Base-by-base conservation (phyloP, 2,888 invertebrate species). In the Hirtodrosophila cameraria region DNA sequence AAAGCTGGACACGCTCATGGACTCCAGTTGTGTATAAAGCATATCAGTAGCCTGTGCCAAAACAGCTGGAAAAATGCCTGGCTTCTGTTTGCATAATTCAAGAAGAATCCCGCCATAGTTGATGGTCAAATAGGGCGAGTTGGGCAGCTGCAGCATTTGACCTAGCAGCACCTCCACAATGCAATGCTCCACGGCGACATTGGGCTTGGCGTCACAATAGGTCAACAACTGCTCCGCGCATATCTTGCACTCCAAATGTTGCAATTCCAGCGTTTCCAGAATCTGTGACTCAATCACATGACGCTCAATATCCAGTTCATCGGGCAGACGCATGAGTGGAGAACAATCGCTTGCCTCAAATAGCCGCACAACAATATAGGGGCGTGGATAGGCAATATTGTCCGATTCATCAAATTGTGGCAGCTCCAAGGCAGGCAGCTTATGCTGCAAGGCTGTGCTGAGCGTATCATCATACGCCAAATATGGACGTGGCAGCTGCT, bases 11-110 rank as follows among this genome's bases (percentile, higher is more conserved):
- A 97, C 95, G 90, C 98, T 98, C 99, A 99, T 99, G 0, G 95
- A 94, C 89, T 98, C 98, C 87, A 99, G 95, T 61, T 99, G 93
- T 91, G 97, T 95, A 88, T 97, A 99, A 49, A 99, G 91, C 87
- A 99, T 96, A 91, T 99, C 98, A 0, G 98, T 97, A 0, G 99
- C 98, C 90, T 99, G 98, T 0, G 99, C 99, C 74, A 99, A 92
- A 58, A 97, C 96, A 92, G 97, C 98, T 0, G 99, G 99, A 95
- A 99, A 96, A 0, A 97, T 96, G 0, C 96, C 95, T 0, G 99
- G 97, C 88, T 97, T 97, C 18, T 97, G 92, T 91, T 98, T 99
- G 90, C 99, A 99, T 62, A 99, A 91, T 91, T 99, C 99, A 87
- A 99, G 97, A 64, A 99, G 92, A 60, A 99, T 94, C 0, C 97